Evolutionary conservation across 2,113 vertebrate species (phyloP).

Genomic region (Hypanus sabinus): DNA sequence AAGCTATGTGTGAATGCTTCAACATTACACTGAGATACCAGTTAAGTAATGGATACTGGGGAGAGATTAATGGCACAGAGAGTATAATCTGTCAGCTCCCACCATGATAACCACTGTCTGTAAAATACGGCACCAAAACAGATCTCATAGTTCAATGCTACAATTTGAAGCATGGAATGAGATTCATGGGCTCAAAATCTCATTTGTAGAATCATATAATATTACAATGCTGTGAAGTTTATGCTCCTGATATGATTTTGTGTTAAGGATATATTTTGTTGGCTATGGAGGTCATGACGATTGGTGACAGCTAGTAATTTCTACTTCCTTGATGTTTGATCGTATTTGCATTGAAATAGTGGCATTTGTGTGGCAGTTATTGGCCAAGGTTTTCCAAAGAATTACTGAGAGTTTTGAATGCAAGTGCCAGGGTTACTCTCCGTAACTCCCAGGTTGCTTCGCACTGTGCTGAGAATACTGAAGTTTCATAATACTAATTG

Average conservation of each 20-base stretch:
- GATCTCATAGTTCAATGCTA: neutral
- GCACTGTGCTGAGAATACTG: too few species aligned
- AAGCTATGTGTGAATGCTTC: constrained; percentile 10
- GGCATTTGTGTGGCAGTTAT: neutral
- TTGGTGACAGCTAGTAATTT: neutral
- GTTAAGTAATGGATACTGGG: neutral
- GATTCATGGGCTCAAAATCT: constrained; percentile 10
- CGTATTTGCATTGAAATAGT: neutral
- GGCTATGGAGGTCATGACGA: neutral
- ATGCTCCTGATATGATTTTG: neutral
- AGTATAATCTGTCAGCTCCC: neutral
- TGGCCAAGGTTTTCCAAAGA: too few species aligned
- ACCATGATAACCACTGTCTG: neutral
- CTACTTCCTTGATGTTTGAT: neutral
- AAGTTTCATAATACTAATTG: too few species aligned
- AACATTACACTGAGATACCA: neutral
- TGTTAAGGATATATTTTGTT: neutral
- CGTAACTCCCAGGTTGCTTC: too few species aligned
- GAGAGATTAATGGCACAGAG: neutral
- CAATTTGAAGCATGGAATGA: neutral
- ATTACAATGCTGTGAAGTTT: neutral
- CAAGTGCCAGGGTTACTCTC: too few species aligned
- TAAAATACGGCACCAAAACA: neutral
- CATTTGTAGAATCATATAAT: neutral
- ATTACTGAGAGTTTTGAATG: too few species aligned